Conservation (phyloP, 2,797 vertebrate species). For the Mus spretus region DNA sequence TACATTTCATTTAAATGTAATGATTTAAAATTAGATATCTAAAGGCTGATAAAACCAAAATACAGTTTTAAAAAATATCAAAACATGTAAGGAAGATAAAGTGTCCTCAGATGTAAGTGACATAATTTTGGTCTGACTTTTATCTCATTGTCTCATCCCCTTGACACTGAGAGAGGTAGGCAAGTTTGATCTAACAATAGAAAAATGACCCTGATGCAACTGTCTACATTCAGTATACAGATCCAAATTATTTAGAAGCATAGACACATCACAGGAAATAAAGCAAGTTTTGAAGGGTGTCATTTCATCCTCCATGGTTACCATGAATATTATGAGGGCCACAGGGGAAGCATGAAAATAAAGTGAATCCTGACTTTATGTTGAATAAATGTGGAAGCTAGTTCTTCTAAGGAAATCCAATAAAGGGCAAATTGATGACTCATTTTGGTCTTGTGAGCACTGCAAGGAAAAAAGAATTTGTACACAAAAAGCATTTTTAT, state of each 20-base stretch:
- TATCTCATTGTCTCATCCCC: background rate
- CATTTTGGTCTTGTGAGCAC: background rate
- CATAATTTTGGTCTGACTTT: background rate
- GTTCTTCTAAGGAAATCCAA: background rate
- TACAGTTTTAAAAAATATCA: background rate
- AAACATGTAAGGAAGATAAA: background rate
- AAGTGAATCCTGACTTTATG: background rate
- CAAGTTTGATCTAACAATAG: background rate
- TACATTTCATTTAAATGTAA: constrained; percentile 13
- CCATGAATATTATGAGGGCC: background rate
- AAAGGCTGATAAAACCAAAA: constrained; percentile 1
- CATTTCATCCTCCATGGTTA: background rate
- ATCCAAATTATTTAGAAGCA: background rate
- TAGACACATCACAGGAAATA: background rate
- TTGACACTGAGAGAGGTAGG: background rate
- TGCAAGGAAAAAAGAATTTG: background rate
- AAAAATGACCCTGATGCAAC: background rate
- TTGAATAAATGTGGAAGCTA: background rate
- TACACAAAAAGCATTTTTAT: background rate
- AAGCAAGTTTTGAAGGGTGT: background rate
- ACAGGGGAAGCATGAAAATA: background rate
- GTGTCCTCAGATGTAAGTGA: background rate
- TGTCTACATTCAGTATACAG: background rate
- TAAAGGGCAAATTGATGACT: no score
- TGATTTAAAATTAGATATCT: constrained; percentile 1